Evolutionary conservation across 2,888 invertebrate genomes (phyloP).

Genomic region (Himalopsyche japonica): DNA sequence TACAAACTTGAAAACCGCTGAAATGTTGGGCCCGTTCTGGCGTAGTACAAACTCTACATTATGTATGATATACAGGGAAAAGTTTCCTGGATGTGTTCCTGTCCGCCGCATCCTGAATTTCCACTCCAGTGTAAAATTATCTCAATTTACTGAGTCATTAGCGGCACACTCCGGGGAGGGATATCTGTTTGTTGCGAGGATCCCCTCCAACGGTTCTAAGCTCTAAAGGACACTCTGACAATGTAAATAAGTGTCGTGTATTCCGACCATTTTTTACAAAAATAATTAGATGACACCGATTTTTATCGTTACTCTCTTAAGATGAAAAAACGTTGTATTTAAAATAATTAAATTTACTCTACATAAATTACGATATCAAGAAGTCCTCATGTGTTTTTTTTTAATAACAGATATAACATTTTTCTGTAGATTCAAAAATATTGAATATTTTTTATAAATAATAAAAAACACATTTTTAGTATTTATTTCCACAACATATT

Average conservation of each 20-base stretch:
- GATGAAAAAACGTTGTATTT: too few relatives aligned
- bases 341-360: too few relatives aligned
- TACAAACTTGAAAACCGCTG: not conserved
- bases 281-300: not conserved
- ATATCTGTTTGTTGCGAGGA: conserved; percentile 47
- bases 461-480: too few relatives aligned
- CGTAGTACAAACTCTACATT: conserved; percentile 16
- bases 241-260: not conserved
- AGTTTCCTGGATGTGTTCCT: conserved; percentile 44
- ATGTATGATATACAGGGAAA: conserved; percentile 35
- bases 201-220: not conserved
- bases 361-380: too few relatives aligned
- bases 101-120: conserved; percentile 43
- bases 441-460: too few relatives aligned
- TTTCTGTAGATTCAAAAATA: too few relatives aligned
- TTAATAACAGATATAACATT: too few relatives aligned
- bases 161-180: conserved; percentile 50
- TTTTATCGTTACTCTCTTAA: not conserved
- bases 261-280: not conserved
- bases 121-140: conserved; percentile 57
- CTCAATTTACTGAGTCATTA: conserved; percentile 64
- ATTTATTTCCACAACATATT: too few relatives aligned
- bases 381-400: too few relatives aligned
- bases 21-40: not conserved
- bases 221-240: not conserved